These are phyloP conservation scores for Rhinopithecus roxellana DNA, from an alignment of 2,113 vertebrate genomes.

Conservation along the genomic window DNA sequence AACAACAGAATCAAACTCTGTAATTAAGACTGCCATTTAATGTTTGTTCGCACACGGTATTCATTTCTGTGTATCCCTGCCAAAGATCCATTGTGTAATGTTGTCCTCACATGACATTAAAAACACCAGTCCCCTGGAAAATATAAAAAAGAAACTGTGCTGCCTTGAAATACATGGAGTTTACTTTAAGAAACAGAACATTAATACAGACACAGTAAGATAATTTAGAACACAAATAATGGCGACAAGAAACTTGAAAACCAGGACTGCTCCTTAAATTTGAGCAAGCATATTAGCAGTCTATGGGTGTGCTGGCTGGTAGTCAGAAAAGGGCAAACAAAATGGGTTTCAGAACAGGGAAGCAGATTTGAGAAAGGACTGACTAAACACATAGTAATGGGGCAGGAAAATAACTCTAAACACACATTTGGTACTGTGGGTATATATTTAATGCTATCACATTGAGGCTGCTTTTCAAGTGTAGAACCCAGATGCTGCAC, in stretches of 20 bases:
- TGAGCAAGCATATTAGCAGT: conserved; percentile 46
- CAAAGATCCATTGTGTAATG: conserved; percentile 81
- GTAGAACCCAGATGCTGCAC: not conserved
- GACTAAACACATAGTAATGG: not conserved
- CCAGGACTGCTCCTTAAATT: conserved; percentile 59
- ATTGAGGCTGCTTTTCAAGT: conserved; percentile 24
- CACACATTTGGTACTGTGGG: not conserved
- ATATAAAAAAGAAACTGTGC: conserved; percentile 76
- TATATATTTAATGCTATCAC: not conserved
- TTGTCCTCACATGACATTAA: conserved; percentile 81
- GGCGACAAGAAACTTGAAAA: conserved; percentile 72
- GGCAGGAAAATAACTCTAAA: conserved; percentile 14
- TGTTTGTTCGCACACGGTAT: conserved; percentile 82
- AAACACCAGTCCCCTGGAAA: conserved; percentile 82
- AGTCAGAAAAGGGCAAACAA: conserved; percentile 49
- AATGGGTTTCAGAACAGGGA: conserved; percentile 23
- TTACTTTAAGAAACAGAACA: conserved; percentile 78
- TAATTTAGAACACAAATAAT: conserved; percentile 76
- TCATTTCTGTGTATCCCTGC: conserved; percentile 81
- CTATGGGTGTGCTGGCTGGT: conserved; percentile 52
- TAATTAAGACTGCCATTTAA: conserved; percentile 82
- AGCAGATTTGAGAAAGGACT: conserved; percentile 14
- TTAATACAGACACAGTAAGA: conserved; percentile 76
- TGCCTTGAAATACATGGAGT: conserved; percentile 77
- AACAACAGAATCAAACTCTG: conserved; percentile 81